These are phyloP conservation scores for Phenganax subtilis DNA, from an alignment of 92 coral and sea anemone species.

Conservation along the genomic window DNA sequence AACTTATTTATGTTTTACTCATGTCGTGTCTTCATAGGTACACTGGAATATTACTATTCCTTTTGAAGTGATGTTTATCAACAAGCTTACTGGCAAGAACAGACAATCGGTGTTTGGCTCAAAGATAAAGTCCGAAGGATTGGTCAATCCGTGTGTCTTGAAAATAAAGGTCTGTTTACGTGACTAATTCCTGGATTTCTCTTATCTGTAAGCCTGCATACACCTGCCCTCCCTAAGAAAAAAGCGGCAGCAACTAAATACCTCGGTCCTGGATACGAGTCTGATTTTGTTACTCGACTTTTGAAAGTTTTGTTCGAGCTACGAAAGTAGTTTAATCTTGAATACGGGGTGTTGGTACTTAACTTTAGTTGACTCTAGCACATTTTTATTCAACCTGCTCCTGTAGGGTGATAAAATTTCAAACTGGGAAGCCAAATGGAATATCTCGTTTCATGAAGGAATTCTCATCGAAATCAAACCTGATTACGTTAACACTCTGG, in stretches of 20 bases:
- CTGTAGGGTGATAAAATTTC: constrained; percentile 21
- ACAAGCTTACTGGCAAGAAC: not conserved
- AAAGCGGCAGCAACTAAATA: no score
- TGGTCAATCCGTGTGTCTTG: constrained; percentile 35
- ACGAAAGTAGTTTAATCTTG: no score
- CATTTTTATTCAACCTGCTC: no score
- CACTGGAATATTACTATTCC: constrained; percentile 27
- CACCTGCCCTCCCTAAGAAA: no score
- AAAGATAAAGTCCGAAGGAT: constrained; percentile 35
- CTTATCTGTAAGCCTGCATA: not conserved
- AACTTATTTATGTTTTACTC: no score
- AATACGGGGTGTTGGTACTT: no score
- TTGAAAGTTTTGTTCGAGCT: no score
- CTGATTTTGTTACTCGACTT: no score
- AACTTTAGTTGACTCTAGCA: not conserved
- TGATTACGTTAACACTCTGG: constrained; percentile 16
- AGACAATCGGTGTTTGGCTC: constrained; percentile 27
- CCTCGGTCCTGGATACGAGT: no score
- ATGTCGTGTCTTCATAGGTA: not conserved
- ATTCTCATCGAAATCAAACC: constrained; percentile 32
- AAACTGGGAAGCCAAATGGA: constrained; percentile 12
- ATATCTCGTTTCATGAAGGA: constrained; percentile 30
- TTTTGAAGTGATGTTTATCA: constrained; percentile 28
- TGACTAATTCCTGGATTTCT: not conserved
- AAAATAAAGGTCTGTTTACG: constrained; percentile 14